Base-by-base conservation (phyloP, 1,140 invertebrate genomes). In the Chlorops oryzae region DNA sequence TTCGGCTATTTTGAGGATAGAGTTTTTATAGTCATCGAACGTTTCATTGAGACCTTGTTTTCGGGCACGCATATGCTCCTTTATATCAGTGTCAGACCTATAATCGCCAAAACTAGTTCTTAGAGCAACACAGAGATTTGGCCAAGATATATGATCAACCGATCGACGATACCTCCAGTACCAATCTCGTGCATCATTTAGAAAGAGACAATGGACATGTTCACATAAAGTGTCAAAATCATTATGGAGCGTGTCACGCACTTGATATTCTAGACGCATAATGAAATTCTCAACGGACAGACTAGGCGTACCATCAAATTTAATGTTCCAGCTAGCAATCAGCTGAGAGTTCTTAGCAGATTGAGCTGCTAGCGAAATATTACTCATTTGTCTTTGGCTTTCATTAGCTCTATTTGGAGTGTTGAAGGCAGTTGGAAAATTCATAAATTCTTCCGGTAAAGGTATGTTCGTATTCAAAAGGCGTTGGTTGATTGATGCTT, bases 251-350 rank as follows among this genome's bases (percentile, higher is more conserved):
- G 12, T 45, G 7, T 45, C 22, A 3, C 10, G n/a, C 2, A 23
- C 24, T 27, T 27, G 32, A 2, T 23, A 13, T n/a, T 25, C 32
- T 9, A 45, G 18, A 10, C 13, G 12, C 5, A 27, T 27, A 28
- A 45, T 45, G 17, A 45, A 45, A 17, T 45, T 45, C n/a, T 25
- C 23, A 3, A 45, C 42, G 3, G 42, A 20, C n/a, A 45, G n/a
- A 2, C 23, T 15, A 3, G 42, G 20, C n/a, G 10, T 17, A 28
- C 42, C 42, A 18, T 23, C 20, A 20, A 45, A 45, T 9, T 13
- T 28, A 27, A 45, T 10, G 7, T 45, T 45, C 42, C 42, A 45
- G 23, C 24, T 45, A n/a, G n/a, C n/a, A n/a, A n/a, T n/a, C n/a
- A n/a, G n/a, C n/a, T n/a, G n/a, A n/a, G n/a, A n/a, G n/a, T n/a